phyloP scores from a whole-genome alignment of 1,140 invertebrate species.

The Lasioglossum albipes region DNA sequence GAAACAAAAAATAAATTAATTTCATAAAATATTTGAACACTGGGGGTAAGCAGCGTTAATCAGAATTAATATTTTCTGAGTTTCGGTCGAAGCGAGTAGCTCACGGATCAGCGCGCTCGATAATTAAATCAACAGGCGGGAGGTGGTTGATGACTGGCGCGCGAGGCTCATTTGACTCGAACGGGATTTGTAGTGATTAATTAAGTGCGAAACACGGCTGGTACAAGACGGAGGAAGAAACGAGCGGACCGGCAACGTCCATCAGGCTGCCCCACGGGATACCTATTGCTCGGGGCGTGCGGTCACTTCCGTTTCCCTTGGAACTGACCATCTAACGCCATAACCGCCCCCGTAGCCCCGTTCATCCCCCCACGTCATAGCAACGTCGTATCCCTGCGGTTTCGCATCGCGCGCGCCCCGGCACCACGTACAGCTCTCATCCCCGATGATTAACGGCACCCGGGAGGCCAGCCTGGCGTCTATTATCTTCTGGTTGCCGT shows the following conservation, averaged over 20 bases:
- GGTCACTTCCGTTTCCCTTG: slow-evolving; percentile 76
- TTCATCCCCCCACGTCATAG: slow-evolving; percentile 43
- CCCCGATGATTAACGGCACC: slow-evolving; percentile 77
- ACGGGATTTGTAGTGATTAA: slow-evolving; percentile 51
- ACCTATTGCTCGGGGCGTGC: slow-evolving; percentile 57
- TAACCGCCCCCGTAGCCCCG: slow-evolving; percentile 52
- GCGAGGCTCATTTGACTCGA: background rate
- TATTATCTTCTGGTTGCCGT: slow-evolving; percentile 68
- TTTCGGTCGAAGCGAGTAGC: too few species aligned
- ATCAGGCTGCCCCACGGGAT: slow-evolving; percentile 51
- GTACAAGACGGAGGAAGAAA: slow-evolving; percentile 38
- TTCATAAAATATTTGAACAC: too few species aligned
- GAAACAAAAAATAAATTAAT: too few species aligned
- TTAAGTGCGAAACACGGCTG: slow-evolving; percentile 11
- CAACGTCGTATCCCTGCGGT: slow-evolving; percentile 64
- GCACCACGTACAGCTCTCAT: slow-evolving; percentile 58
- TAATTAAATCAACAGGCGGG: slow-evolving; percentile 27
- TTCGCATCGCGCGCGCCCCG: slow-evolving; percentile 46
- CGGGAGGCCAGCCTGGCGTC: slow-evolving; percentile 68
- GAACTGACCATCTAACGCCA: slow-evolving; percentile 64
- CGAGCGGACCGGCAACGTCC: slow-evolving; percentile 18
- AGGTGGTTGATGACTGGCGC: background rate
- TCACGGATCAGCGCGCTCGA: background rate
- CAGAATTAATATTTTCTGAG: too few species aligned
- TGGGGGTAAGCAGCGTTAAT: too few species aligned